Conservation (phyloP, 2,888 invertebrate species). For the Limulus polyphemus region DNA sequence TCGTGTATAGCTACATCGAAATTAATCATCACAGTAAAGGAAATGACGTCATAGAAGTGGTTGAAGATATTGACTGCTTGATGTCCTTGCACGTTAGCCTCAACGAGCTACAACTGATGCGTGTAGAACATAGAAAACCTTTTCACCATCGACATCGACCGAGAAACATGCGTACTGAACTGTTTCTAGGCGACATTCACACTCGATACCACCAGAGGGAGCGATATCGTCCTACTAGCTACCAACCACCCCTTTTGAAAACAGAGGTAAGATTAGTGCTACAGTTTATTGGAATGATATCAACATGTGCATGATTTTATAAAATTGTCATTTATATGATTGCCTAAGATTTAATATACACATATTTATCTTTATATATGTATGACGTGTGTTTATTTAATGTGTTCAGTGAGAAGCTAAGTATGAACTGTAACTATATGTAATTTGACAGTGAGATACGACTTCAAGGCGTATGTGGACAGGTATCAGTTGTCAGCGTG, state of each 20-base stretch:
- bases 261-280: conserved; percentile 32
- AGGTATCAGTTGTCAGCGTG: no score
- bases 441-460: no score
- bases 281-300: no score
- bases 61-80: conserved; percentile 40
- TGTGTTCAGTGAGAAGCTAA: no score
- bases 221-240: conserved; percentile 43
- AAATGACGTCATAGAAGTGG: neutral
- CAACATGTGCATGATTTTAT: no score
- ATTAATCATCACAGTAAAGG: no score
- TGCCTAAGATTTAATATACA: no score
- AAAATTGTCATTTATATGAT: no score
- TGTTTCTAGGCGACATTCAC: conserved; percentile 44
- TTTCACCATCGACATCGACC: conserved; percentile 14
- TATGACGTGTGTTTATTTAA: no score
- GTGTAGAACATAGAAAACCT: conserved; percentile 39
- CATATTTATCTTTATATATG: no score
- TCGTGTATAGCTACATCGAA: conserved; percentile 30
- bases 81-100: conserved; percentile 42
- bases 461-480: no score
- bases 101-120: conserved; percentile 45
- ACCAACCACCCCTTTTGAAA: conserved; percentile 43
- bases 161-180: conserved; percentile 22
- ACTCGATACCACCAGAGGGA: conserved; percentile 37
- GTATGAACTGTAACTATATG: no score